Evolutionary conservation across 2,113 vertebrate genomes (phyloP), one percentile per base, ranked within the genome.

Genomic region (Lota lota): DNA sequence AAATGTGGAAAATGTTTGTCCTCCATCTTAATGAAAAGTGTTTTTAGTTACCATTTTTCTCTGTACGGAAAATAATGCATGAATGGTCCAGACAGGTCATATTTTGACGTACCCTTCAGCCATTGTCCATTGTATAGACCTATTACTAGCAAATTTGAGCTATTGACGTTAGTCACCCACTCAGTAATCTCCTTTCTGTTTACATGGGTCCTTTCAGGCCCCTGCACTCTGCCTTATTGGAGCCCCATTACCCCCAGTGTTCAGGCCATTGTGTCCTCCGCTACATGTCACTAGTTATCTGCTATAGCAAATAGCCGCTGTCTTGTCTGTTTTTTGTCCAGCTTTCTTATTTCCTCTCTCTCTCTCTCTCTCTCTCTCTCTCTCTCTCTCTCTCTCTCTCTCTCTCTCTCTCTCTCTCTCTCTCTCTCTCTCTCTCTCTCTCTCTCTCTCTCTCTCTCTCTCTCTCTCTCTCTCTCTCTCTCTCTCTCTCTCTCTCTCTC

Each of bases 211-310:
- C 79, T 75, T 63, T 75, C 82, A 33, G 76, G 73, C 75, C 72
- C 47, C 78, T 59, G 83, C 87, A 90, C 89, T 90, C 81, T 84
- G 81, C 79, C 82, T 85, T 87, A 90, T 90, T 90, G 85, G 81
- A 36, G 77, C 14, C 61, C 73, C 76, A 72, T 83, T 68, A 76
- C 54, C 67, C 64, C 1, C 69, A 16, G 66, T 78, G 83, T 85
- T 83, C 69, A 65, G 67, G 79, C 85, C 76, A 79, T 88, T 88
- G 86, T 87, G 24, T 82, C 83, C 81, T 77, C 79, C 80, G 72
- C 84, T 79, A 75, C 81, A 87, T 80, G 82, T 66, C 86, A 86
- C 87, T 89, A 86, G 85, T 89, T 88, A 87, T 90, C 87, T 83
- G 58, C 58, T 22, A 66, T 68, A 61, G 87, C 84, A 86, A 84